Evolutionary conservation across 1,140 invertebrate genomes (phyloP), one percentile per base, ranked within the genome.

Genomic region (Drosophila tani): DNA sequence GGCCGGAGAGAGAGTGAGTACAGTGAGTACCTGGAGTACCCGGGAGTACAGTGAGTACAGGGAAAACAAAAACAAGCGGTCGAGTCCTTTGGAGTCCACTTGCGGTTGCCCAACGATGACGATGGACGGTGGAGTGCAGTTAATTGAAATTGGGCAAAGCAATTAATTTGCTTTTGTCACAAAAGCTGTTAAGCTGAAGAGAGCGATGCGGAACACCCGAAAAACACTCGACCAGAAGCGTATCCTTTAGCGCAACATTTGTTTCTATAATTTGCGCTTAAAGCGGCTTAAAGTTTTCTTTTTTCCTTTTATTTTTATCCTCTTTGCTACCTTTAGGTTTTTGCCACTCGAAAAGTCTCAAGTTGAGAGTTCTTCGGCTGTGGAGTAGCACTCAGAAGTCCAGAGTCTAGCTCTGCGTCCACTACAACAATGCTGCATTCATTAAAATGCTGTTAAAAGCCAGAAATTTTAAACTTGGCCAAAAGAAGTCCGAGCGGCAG

Each of bases 91-190:
- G 57, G 50, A 29, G 71, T 76, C 58, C 84, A 79, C 84, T 90
- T 88, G 84, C 85, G 85, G 84, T 88, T 62, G 57, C 71, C 75
- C 77, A 84, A 62, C 50, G 55, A 77, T 74, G 82, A 75, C 79
- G 63, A 79, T 77, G 69, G 57, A 57, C 49, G 47, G 9, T 66
- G 56, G n/a, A 64, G 58, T 78, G 85, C 74, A 88, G 81, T 88
- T 88, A 88, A 88, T 88, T 88, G 84, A 90, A 88, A 88, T 65
- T 81, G 84, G 84, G 74, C 81, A 88, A 73, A 79, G 84, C 84
- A 88, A 88, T 88, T 88, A 88, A 88, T 88, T 84, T 90, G 85
- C 84, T 84, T 73, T 88, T 88, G 84, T 90, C 81, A 78, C 81
- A 83, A 87, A 83, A 86, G 79, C 83, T 82, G 83, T 86, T 87